Base-by-base conservation (phyloP, 2,797 vertebrate genomes). In the Choloepus didactylus region DNA sequence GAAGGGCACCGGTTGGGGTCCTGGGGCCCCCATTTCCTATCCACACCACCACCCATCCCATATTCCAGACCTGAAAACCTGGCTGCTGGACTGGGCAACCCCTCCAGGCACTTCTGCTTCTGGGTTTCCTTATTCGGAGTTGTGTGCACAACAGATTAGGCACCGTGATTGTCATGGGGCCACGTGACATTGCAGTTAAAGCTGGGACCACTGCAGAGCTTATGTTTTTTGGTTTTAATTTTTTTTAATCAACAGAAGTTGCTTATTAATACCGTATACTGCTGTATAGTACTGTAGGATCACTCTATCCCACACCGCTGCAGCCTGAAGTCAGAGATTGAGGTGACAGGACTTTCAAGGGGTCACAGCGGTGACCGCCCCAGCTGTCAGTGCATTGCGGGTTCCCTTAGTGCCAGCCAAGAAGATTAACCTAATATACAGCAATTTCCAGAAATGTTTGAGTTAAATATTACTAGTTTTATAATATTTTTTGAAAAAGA, bases 401-500 rank as follows among this genome's bases (percentile, higher is more conserved):
- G 31, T 49, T 62, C 38, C 67, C 18, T 0, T 0, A 67, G 38
- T 44, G 25, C 25, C 35, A 59, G 44, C 51, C 83, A 41, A 2
- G 8, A 25, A 35, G 31, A 21, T 81, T 79, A 49, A 77, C 73
- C 18, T 31, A 56, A 82, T n/a, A 35, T 9, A 27, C 41, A 46
- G 11, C 38, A 14, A 11, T 49, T 73, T 80, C 44, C 73, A 35
- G 10, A 60, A 76, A 44, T 4, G 9, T 80, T 18, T 23, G 51
- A 72, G 80, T 64, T 88, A 70, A 70, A 73, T 38, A 62, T 11
- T 46, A 25, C 44, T 44, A 18, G 11, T 19, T 56, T 92, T 92
- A 54, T 18, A 46, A 3, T 89, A 38, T 79, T n/a, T 81, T 88
- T 77, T 70, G 19, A 64, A 76, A 44, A 86, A 93, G 64, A 83